Conservation (phyloP, 2,888 invertebrate species). For the Polyommatus icarus region DNA sequence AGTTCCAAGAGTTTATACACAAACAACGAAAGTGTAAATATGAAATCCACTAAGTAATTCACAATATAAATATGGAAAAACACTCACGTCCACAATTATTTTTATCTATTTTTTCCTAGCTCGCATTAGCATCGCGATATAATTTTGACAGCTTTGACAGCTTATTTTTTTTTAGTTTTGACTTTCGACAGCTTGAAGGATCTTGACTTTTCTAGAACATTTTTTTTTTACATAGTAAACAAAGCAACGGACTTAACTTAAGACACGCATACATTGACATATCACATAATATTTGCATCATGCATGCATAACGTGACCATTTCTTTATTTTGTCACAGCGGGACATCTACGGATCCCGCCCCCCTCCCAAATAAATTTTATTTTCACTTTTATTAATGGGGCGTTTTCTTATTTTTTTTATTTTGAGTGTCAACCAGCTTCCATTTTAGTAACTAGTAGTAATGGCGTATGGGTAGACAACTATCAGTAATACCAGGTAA, state of each 20-base stretch:
- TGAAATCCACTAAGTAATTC: slow-evolving; percentile 1
- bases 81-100: slow-evolving; percentile 47
- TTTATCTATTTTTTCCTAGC: slow-evolving; percentile 43
- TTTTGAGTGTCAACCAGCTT: too few species aligned
- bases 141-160: slow-evolving; percentile 47
- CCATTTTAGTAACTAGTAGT: too few species aligned
- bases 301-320: too few species aligned
- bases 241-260: neutral
- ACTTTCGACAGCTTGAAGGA: slow-evolving; percentile 36
- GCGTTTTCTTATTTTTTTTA: too few species aligned
- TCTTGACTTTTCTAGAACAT: slow-evolving; percentile 62
- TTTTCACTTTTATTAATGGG: too few species aligned
- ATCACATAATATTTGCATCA: too few species aligned
- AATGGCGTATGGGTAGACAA: too few species aligned
- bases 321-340: too few species aligned
- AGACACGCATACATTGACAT: neutral
- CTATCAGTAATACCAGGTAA: too few species aligned
- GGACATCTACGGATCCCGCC: too few species aligned
- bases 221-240: slow-evolving; percentile 36
- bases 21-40: slow-evolving; percentile 31
- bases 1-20: slow-evolving; percentile 34
- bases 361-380: too few species aligned
- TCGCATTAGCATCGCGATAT: slow-evolving; percentile 43
- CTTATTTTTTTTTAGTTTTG: slow-evolving; percentile 5
- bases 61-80: slow-evolving; percentile 38